Evolutionary conservation across 2,888 invertebrate genomes (phyloP).

Genomic region (Chrysotoxum bicinctum): DNA sequence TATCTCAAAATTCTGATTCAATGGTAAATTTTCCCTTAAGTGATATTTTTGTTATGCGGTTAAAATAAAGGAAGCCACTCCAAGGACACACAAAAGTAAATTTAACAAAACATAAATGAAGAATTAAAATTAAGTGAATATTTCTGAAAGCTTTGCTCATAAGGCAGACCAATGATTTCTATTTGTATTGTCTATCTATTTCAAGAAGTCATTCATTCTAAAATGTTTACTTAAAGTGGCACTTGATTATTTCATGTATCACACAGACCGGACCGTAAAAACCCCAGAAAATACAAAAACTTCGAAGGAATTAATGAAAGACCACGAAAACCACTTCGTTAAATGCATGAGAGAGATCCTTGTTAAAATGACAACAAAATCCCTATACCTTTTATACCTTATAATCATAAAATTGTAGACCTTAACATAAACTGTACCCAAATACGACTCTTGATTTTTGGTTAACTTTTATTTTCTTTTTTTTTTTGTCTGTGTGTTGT

Average conservation of each 20-base stretch:
- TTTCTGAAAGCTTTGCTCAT: not conserved
- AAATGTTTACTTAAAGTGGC: not conserved
- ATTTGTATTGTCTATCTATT: not conserved
- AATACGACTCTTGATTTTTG: constrained; percentile 61
- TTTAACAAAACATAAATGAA: not conserved
- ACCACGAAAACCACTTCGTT: constrained; percentile 73
- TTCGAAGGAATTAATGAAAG: constrained; percentile 73
- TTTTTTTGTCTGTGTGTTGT: no score
- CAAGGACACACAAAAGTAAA: not conserved
- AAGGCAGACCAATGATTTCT: no score
- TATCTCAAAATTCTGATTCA: not conserved
- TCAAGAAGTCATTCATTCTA: constrained; percentile 16
- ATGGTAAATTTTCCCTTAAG: not conserved
- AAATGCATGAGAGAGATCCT: constrained; percentile 32
- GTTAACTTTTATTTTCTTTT: constrained; percentile 38
- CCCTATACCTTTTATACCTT: not conserved
- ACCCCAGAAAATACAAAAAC: constrained; percentile 46
- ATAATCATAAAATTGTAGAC: constrained; percentile 43
- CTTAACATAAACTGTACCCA: constrained; percentile 49
- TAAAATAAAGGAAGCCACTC: not conserved
- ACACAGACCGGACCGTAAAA: constrained; percentile 21
- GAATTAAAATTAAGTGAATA: not conserved
- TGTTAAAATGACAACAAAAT: constrained; percentile 24
- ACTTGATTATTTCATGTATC: constrained; percentile 22
- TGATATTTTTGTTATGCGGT: not conserved